A percentile compares a stretch with the other conserved stretches of the same genome.
Evolutionary conservation across 2,797 vertebrate species (phyloP).

Genomic region (Acanthiza pusilla): DNA sequence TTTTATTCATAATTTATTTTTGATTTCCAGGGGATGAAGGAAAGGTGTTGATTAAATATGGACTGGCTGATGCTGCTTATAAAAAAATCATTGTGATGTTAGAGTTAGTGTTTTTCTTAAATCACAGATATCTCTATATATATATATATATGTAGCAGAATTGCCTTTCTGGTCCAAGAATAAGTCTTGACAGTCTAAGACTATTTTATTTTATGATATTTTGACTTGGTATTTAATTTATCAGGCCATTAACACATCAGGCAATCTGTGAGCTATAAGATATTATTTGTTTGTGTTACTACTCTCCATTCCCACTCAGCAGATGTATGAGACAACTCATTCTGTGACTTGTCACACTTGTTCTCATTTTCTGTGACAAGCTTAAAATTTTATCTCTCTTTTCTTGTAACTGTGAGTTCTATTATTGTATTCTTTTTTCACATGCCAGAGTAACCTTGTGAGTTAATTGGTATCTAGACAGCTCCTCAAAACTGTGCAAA

Average conservation of each 20-base stretch:
- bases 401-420: not conserved
- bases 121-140: not conserved
- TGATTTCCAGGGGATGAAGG: not conserved
- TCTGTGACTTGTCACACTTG: not conserved
- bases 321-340: not conserved
- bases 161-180: not conserved
- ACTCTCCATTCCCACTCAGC: not conserved
- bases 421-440: not conserved
- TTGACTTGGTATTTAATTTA: not conserved
- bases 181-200: not conserved
- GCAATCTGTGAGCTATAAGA: not conserved
- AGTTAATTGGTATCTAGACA: not conserved
- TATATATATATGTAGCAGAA: not conserved
- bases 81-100: not conserved
- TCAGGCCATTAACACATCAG: not conserved
- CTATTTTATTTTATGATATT: not conserved
- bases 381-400: not conserved
- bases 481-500: not conserved
- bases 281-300: not conserved
- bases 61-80: not conserved
- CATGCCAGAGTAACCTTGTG: not conserved
- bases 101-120: not conserved
- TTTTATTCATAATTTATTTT: not conserved
- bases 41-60: not conserved
- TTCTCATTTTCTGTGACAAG: not conserved